Percentiles rank a stretch among this genome's conserved stretches.
These are phyloP conservation scores for Noturus placidus DNA, from an alignment of 2,113 vertebrate species.

Conservation along the genomic window DNA sequence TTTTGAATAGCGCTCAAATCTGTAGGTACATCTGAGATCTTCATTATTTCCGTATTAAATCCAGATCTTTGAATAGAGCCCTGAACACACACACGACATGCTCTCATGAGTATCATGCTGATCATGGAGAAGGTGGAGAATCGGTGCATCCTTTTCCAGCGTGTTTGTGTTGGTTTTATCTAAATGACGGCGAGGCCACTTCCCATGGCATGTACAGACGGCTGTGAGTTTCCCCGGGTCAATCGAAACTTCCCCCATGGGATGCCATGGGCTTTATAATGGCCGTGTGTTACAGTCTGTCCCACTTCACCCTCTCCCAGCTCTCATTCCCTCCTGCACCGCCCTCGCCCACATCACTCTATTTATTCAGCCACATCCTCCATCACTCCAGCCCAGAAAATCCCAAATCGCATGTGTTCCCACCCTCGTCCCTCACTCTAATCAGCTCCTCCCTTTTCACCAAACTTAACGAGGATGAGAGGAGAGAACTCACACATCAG, in stretches of 20 bases:
- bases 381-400: conserved; percentile 61
- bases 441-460: conserved; percentile 14
- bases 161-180: conserved; percentile 24
- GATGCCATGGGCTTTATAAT: conserved; percentile 24
- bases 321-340: conserved; percentile 14
- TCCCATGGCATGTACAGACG: conserved; percentile 50
- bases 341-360: conserved; percentile 44
- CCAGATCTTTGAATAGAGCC: not conserved
- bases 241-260: not conserved
- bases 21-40: not conserved
- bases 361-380: conserved; percentile 80
- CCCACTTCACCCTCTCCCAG: conserved; percentile 30
- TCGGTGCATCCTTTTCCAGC: not conserved
- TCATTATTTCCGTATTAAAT: not conserved
- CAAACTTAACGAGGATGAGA: not conserved
- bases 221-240: conserved; percentile 35
- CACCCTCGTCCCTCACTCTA: not conserved
- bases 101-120: not conserved
- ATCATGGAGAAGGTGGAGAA: not conserved
- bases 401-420: conserved; percentile 40
- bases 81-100: no score
- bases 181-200: conserved; percentile 42
- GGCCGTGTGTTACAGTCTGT: conserved; percentile 27
- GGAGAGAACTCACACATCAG: conserved; percentile 1
- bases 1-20: not conserved